phyloP scores from a whole-genome alignment of 1,140 invertebrate species.

The Campodea augens region DNA sequence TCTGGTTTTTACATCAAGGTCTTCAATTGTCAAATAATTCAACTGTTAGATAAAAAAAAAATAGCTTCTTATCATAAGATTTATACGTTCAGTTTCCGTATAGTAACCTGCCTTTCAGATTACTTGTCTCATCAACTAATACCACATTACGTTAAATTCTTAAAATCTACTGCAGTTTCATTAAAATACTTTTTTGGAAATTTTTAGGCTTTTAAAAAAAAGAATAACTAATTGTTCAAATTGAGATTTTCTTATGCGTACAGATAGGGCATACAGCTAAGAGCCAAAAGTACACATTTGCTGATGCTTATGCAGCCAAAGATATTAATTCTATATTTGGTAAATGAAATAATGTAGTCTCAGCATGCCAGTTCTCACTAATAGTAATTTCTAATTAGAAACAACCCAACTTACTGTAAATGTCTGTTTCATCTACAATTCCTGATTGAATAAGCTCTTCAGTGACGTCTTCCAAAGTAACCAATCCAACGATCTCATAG shows the following conservation, averaged over 20 bases:
- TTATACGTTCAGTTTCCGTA: too few species aligned
- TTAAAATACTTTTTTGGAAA: too few species aligned
- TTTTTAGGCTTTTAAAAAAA: too few species aligned
- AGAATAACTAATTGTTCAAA: too few species aligned
- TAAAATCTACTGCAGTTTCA: too few species aligned
- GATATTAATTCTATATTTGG: background rate
- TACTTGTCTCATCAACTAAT: too few species aligned
- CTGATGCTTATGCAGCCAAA: background rate
- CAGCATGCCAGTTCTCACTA: background rate
- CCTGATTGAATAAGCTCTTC: slow-evolving; percentile 86
- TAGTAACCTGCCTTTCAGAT: too few species aligned
- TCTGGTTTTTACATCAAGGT: too few species aligned
- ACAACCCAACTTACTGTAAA: slow-evolving; percentile 47
- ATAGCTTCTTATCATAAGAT: too few species aligned
- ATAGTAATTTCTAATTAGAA: background rate
- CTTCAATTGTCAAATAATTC: too few species aligned
- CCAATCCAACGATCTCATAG: slow-evolving; percentile 79
- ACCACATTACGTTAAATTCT: too few species aligned
- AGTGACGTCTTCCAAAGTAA: slow-evolving; percentile 84
- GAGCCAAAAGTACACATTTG: background rate
- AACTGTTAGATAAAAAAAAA: too few species aligned
- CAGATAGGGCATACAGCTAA: background rate
- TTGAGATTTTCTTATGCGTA: background rate
- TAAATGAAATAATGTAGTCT: background rate
- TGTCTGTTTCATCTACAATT: slow-evolving; percentile 85